Evolutionary conservation across 1,140 invertebrate species (phyloP).

Genomic region (Pogonus chalceus): DNA sequence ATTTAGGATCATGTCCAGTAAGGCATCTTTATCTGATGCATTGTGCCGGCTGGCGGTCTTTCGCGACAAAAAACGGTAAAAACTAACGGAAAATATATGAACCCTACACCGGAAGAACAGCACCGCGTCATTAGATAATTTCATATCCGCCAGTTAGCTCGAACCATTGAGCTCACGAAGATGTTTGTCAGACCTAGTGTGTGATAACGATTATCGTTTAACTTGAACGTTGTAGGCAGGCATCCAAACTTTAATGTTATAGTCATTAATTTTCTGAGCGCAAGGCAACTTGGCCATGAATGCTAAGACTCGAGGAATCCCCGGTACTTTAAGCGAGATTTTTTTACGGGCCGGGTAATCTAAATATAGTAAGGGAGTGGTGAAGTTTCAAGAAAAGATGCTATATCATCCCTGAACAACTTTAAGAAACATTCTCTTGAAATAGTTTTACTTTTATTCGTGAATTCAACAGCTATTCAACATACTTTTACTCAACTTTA

Average conservation of each 20-base stretch:
- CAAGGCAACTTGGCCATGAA: no score
- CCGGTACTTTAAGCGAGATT: no score
- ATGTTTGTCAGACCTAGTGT: background rate
- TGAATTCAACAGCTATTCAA: no score
- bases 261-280: background rate
- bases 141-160: background rate
- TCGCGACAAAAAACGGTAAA: background rate
- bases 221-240: background rate
- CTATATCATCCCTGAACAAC: no score
- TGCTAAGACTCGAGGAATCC: no score
- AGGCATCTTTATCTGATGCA: background rate
- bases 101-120: background rate
- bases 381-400: no score
- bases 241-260: background rate
- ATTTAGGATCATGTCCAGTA: background rate
- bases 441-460: no score
- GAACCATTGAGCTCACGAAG: background rate
- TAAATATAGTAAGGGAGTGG: no score
- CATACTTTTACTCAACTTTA: no score
- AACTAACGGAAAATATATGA: background rate
- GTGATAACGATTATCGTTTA: background rate
- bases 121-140: background rate
- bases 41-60: background rate
- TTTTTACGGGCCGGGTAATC: no score
- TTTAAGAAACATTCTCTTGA: no score